phyloP scores from a whole-genome alignment of 2,113 vertebrate species.

The Pelodiscus sinensis region DNA sequence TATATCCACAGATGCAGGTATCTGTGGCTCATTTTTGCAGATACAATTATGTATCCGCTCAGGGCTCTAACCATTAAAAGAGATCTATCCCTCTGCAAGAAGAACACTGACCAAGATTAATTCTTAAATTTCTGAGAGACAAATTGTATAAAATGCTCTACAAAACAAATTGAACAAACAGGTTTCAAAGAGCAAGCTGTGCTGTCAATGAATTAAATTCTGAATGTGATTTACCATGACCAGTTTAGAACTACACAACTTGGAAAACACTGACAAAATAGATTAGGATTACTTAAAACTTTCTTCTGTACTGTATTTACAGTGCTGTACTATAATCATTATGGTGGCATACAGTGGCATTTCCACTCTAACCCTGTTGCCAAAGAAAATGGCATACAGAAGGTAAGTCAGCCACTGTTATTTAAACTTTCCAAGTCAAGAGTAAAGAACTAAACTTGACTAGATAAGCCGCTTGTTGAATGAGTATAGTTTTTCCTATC shows the following conservation, averaged over 20 bases:
- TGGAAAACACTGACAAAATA: neutral
- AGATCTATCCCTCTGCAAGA: neutral
- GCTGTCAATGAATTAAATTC: neutral
- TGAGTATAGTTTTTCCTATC: rapidly evolving
- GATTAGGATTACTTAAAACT: neutral
- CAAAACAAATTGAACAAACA: neutral
- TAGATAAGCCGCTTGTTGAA: neutral
- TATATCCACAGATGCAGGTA: no score
- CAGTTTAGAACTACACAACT: neutral
- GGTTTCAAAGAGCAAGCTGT: neutral
- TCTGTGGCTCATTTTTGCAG: no score
- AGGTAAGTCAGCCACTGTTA: neutral
- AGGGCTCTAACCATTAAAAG: no score
- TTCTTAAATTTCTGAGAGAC: neutral
- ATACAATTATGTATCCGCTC: no score
- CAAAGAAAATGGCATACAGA: neutral
- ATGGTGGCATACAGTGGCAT: neutral
- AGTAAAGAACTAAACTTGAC: neutral
- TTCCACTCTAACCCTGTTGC: neutral
- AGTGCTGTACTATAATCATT: neutral
- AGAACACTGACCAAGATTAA: neutral
- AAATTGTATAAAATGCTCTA: neutral
- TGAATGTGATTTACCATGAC: neutral
- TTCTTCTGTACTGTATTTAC: neutral
- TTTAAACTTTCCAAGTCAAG: neutral